Evolutionary conservation across 2,888 invertebrate genomes (phyloP), one percentile per base, ranked within the genome.

Genomic region (Machimus rusticus): DNA sequence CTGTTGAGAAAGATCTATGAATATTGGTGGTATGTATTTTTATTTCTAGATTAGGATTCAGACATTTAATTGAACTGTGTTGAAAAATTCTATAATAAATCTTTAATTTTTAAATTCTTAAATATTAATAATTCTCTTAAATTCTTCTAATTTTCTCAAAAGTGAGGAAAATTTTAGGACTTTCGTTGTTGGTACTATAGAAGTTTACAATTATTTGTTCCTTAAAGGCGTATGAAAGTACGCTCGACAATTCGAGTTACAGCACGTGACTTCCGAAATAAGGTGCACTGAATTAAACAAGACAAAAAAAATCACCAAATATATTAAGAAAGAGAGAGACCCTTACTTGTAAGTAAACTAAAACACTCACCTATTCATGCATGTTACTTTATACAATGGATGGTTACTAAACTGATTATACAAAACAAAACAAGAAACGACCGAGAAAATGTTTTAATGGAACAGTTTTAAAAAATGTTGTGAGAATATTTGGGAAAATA

Each of bases 341-440:
- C 31, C 31, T 74, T n/a, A 74, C 74, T 16, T 74, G 74, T 74
- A 74, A 31, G 12, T 78, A 79, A 55, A 51, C 31, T 14, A 28
- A 51, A 79, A 51, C 23, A 51, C 66, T 66, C 51, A 78, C n/a
- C 28, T 79, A 43, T 79, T 43, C 46, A 51, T 51, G n/a, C 46
- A 51, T 79, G 79, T 79, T 79, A 79, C 51, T 79, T 43, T 79
- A 79, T 79, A 79, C 46, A 79, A 34, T 51, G 51, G 3, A 51
- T 51, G 28, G 79, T 79, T 79, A 79, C 79, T 79, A 79, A 51
- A 46, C 37, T 34, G 46, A 43, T 39, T 39, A 79, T 79, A 46
- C 23, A 79, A 46, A 46, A 14, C 1, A 39, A 9, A 39, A 39
- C 79, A 46, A 34, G 34, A 34, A 37, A 23, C 5, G 6, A 57